Evolutionary conservation across 2,888 invertebrate genomes (phyloP), one percentile per base, ranked within the genome.

Genomic region (Nemoura dubitans): DNA sequence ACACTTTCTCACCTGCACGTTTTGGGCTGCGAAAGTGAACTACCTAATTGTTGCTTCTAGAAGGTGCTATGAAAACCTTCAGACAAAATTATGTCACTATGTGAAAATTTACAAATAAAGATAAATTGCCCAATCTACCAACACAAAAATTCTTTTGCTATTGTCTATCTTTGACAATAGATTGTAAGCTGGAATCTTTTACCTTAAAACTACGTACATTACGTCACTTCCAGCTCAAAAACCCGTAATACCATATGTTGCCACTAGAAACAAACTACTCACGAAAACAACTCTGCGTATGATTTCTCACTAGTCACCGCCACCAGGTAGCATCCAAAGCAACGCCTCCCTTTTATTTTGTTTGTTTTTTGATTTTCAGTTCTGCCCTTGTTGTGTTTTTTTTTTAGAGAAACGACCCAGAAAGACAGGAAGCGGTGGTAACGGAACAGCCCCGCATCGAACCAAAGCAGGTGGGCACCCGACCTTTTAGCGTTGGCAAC

Each of bases 371-470:
- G 36, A 87, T 87, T 84, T 87, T 88, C 86, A 87, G 87, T 87
- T 87, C 85, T 85, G 86, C 87, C 86, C 86, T 87, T 88, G 86
- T 88, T 87, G 86, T 88, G 87, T 88, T 87, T 88, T 59, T 36
- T 36, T 89, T 88, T 87, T 89, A 89, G 89, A 88, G 88, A 86
- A 87, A 88, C 86, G 88, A 87, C 43, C 80, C 85, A 80, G 87
- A 85, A 36, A 86, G 90, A 89, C 91, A 91, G 85, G 90, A 89
- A 89, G 90, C 90, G 89, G 90, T 91, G 89, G 90, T 91, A 89
- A 90, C 91, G 89, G 90, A 89, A 90, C 91, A 91, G 89, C 91
- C 91, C 84, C 90, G 90, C 28, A 21, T 86, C 29, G 59, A 30
- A 21, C 76, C 36, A 26, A 87, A 86, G 27, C 87, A 88, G 88